Conservation (phyloP, 2,113 vertebrate species). For the Datnioides undecimradiatus region DNA sequence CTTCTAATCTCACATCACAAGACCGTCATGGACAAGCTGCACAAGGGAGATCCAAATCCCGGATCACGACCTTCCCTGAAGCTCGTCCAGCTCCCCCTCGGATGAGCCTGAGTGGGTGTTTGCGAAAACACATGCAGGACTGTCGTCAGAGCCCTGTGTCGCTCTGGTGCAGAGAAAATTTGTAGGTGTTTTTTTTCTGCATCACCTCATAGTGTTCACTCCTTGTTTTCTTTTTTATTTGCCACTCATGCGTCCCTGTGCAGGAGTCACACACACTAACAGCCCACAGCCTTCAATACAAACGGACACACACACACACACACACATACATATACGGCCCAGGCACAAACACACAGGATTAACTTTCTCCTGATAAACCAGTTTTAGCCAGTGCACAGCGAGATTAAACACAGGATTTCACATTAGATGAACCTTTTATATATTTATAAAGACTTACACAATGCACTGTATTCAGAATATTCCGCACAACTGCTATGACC, state of each 20-base stretch:
- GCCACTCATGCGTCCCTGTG: neutral
- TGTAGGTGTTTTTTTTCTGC: constrained; percentile 25
- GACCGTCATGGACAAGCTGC: constrained; percentile 36
- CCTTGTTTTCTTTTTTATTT: neutral
- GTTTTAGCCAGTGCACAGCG: constrained; percentile 57
- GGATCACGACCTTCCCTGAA: constrained; percentile 63
- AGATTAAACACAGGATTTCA: constrained; percentile 77
- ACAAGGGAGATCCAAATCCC: constrained; percentile 66
- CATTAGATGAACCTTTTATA: constrained; percentile 64
- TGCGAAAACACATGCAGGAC: constrained; percentile 1
- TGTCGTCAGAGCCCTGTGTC: neutral
- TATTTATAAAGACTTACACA: constrained; percentile 55
- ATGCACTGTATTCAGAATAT: constrained; percentile 23
- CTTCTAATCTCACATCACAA: constrained; percentile 58
- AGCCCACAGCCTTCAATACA: constrained; percentile 3
- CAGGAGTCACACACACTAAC: neutral
- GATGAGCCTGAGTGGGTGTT: constrained; percentile 44
- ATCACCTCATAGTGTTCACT: constrained; percentile 6
- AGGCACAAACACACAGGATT: constrained; percentile 66
- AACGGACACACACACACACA: constrained; percentile 22
- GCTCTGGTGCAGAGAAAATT: constrained; percentile 34
- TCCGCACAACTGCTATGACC: neutral
- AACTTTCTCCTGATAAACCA: constrained; percentile 66
- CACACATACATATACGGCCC: constrained; percentile 29
- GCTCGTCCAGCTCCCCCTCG: constrained; percentile 42